Conservation (phyloP, 2,113 vertebrate species). For the Ophthalmotilapia sp. region DNA sequence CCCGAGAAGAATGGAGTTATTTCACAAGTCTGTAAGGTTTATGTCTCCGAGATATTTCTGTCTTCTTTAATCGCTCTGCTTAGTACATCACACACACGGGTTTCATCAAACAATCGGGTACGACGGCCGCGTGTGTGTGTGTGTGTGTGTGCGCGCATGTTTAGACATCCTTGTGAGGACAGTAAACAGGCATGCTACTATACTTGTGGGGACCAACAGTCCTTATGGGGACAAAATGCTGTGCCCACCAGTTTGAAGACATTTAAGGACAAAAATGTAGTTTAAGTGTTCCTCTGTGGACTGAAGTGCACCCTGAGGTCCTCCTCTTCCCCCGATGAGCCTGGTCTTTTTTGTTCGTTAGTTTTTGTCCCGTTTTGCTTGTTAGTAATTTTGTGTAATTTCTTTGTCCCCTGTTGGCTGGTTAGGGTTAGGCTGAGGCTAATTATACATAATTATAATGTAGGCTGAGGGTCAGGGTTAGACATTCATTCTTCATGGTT, state of each 20-base stretch:
- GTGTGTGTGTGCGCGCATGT: neutral
- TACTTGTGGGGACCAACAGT: neutral
- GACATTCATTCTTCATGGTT: neutral
- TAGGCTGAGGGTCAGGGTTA: neutral
- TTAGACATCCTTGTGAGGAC: neutral
- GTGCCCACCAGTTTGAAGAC: neutral
- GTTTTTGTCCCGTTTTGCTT: neutral
- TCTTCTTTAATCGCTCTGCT: neutral
- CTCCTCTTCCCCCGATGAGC: neutral
- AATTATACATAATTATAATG: too few relatives aligned
- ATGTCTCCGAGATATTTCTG: neutral
- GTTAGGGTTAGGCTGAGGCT: neutral
- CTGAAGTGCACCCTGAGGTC: fast-evolving
- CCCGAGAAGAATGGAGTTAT: neutral
- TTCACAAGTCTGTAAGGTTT: neutral
- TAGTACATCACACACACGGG: neutral
- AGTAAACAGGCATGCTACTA: neutral
- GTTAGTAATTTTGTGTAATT: neutral
- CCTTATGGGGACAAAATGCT: neutral
- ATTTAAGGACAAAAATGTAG: neutral
- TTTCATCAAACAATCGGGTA: neutral
- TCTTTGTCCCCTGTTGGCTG: neutral
- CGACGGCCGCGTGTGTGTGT: neutral
- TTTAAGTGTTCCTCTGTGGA: neutral
- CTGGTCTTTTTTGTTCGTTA: fast-evolving